These are phyloP conservation scores for Macrosoma leucophasiata DNA, from an alignment of 2,888 invertebrate species.

Conservation along the genomic window DNA sequence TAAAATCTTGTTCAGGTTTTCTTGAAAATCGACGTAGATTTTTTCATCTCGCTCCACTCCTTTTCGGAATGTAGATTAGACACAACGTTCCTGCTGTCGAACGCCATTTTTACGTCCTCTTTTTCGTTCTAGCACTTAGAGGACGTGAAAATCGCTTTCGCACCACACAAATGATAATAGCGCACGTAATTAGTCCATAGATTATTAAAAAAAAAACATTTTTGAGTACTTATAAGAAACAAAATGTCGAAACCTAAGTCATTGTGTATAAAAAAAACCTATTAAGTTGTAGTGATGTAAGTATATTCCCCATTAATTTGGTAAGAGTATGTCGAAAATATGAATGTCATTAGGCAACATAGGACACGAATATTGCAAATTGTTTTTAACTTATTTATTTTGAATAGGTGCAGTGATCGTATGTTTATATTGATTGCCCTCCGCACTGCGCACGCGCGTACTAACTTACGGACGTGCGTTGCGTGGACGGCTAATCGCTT, in stretches of 20 bases:
- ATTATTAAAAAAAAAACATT: conserved; percentile 55
- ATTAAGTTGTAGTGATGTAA: conserved; percentile 68
- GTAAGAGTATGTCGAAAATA: conserved; percentile 69
- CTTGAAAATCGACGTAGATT: conserved; percentile 71
- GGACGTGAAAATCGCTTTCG: conserved; percentile 36
- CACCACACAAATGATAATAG: conserved; percentile 41
- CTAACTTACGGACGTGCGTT: conserved; percentile 29
- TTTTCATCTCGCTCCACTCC: conserved; percentile 43
- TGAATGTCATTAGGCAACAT: conserved; percentile 63
- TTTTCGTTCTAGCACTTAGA: conserved; percentile 26
- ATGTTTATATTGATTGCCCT: conserved; percentile 33
- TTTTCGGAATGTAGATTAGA: conserved; percentile 45
- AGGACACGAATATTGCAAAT: conserved; percentile 47
- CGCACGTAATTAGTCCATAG: conserved; percentile 69
- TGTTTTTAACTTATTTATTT: conserved; percentile 71
- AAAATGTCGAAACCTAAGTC: conserved; percentile 76
- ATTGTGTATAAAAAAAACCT: conserved; percentile 71
- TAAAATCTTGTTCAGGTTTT: conserved; percentile 71
- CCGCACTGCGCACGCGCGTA: conserved; percentile 33
- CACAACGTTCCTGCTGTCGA: conserved; percentile 47
- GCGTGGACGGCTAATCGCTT: conserved; percentile 33
- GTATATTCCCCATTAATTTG: conserved; percentile 70
- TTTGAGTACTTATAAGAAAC: conserved; percentile 74
- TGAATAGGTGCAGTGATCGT: conserved; percentile 44
- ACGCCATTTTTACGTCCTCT: conserved; percentile 33